phyloP scores from a whole-genome alignment of 2,888 invertebrate species.

The Rotaria sp. region DNA sequence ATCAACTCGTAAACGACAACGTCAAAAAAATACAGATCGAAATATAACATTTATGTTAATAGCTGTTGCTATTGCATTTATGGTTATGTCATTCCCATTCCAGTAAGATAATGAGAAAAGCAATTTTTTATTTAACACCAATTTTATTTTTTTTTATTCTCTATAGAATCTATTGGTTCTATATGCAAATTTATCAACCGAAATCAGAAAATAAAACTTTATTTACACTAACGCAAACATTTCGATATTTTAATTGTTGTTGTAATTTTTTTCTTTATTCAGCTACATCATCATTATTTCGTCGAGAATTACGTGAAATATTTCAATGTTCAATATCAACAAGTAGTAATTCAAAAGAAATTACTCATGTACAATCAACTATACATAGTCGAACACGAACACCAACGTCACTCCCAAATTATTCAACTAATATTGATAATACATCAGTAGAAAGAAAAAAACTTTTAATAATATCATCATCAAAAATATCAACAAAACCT shows the following conservation, averaged over 20 bases:
- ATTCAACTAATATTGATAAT: background rate
- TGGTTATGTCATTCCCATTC: constrained; percentile 1
- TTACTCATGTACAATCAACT: background rate
- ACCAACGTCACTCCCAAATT: background rate
- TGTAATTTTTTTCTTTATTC: constrained; percentile 18
- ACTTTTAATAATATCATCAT: background rate
- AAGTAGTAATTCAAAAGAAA: background rate
- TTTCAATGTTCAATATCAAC: background rate
- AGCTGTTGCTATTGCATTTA: constrained; percentile 17
- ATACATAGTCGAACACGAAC: background rate
- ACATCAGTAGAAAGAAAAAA: background rate
- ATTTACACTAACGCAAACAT: constrained; percentile 25
- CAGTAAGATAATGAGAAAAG: background rate
- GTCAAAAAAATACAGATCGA: constrained; percentile 14
- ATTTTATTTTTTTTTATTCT: background rate
- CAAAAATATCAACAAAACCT: background rate
- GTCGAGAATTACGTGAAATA: constrained; percentile 24
- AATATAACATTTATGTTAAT: constrained; percentile 30
- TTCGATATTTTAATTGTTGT: constrained; percentile 9
- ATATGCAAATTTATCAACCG: background rate
- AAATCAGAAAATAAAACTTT: background rate
- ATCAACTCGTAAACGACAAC: background rate
- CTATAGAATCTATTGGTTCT: constrained; percentile 22
- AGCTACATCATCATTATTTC: constrained; percentile 18
- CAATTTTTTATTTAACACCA: background rate